phyloP scores from a whole-genome alignment of 1,140 invertebrate species.

The Antheraea mylitta region DNA sequence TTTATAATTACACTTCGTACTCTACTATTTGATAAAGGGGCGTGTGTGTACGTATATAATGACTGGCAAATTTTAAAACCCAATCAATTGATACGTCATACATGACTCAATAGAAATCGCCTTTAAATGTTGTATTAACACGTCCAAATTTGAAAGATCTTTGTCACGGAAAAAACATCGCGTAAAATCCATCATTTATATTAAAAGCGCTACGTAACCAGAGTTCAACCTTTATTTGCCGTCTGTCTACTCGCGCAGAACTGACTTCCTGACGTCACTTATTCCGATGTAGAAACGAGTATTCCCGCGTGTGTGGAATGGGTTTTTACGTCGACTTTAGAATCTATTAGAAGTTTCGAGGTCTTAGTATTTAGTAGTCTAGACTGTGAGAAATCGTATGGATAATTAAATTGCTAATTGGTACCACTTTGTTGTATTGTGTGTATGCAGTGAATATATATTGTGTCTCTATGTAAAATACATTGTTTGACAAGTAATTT shows the following conservation, averaged over 20 bases:
- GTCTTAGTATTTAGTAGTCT: not conserved
- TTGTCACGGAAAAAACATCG: not conserved
- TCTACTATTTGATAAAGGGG: constrained; percentile 2
- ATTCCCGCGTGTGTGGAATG: constrained; percentile 24
- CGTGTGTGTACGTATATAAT: constrained; percentile 10
- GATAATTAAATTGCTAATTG: too few relatives aligned
- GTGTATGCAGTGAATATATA: too few relatives aligned
- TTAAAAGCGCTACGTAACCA: not conserved
- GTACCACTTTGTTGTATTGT: too few relatives aligned
- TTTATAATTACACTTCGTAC: not conserved
- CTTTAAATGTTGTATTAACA: not conserved
- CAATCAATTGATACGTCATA: constrained; percentile 10
- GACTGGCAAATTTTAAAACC: constrained; percentile 14
- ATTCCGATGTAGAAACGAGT: constrained; percentile 9
- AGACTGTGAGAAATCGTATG: not conserved
- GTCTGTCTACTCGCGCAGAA: constrained; percentile 12
- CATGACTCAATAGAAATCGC: constrained; percentile 10
- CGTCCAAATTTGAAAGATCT: not conserved
- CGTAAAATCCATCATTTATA: not conserved
- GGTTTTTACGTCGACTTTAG: constrained; percentile 38
- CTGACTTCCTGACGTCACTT: constrained; percentile 17
- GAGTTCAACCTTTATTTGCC: constrained; percentile 14
- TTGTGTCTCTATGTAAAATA: too few relatives aligned
- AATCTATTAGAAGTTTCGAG: constrained; percentile 30
- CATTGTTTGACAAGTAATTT: too few relatives aligned